Base-by-base conservation (phyloP, 2,797 vertebrate genomes). In the Furcifer pardalis region DNA sequence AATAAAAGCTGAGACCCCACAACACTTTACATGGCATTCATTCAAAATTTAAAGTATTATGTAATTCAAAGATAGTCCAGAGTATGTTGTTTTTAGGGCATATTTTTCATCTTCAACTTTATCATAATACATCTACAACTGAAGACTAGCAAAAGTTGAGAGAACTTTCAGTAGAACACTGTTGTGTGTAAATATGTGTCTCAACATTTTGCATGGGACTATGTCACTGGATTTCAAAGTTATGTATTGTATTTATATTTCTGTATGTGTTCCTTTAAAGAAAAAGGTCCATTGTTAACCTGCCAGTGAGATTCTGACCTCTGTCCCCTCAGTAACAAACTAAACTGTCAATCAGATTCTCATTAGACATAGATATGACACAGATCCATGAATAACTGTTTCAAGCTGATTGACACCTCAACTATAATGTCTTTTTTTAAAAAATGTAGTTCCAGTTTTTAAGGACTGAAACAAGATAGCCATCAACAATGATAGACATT, bases 261-360 rank as follows among this genome's bases (percentile, higher is more conserved):
- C 90, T 89, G 69, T 86, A 74, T 82, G 76, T 88, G 84, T 84
- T 86, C 82, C 73, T 82, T 89, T 60, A 66, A 35, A 25, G 86
- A 91, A 93, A 92, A 91, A 81, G 89, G 91, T 89, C 91, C 73
- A 92, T 95, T 95, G 94, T 95, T 82, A 52, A 89, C 84, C 90
- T 95, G 94, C 94, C 94, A 94, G 77, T 0, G 0, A 90, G 92
- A 92, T 0, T 3, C 23, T 94, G 94, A 94, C 94, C 94, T 93
- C 91, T 94, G 89, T 84, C 88, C 91, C 87, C 90, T 89, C 83
- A 75, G 68, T 92, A 91, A 93, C 90, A 93, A 93, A 92, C 94
- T 94, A 93, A 80, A 81, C 89, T 88, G 94, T 93, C 94, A 95
- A 91, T 94, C 94, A 94, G 86, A 83, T 91, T 81, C 92, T 84